A percentile compares a stretch with the other conserved stretches of the same genome.
phyloP scores from a whole-genome alignment of 2,797 vertebrate genomes.

The Helicolenus hilgendorfi region DNA sequence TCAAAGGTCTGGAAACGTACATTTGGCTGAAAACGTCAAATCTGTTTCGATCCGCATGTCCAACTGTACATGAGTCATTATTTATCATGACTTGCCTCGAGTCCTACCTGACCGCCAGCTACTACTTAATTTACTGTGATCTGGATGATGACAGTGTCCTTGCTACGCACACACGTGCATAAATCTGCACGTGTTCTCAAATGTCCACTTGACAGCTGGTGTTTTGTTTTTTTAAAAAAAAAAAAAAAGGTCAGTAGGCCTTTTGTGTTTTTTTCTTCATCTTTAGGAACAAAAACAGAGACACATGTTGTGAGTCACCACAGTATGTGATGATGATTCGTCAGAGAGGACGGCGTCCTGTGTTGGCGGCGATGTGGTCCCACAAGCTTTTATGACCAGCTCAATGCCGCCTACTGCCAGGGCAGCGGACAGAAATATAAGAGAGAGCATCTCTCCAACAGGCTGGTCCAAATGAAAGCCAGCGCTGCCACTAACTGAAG shows the following conservation, averaged over 20 bases:
- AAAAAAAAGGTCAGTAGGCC: constrained; percentile 37
- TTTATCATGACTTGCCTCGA: constrained; percentile 46
- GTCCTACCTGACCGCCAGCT: constrained; percentile 54
- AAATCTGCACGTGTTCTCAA: constrained; percentile 35
- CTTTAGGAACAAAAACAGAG: constrained; percentile 78
- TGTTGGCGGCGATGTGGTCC: constrained; percentile 23
- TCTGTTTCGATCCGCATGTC: constrained; percentile 45
- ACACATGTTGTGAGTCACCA: constrained; percentile 82
- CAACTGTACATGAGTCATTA: constrained; percentile 59
- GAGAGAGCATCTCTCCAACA: not conserved
- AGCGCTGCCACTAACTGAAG: not conserved
- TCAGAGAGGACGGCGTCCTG: constrained; percentile 43
- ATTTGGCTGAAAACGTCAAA: constrained; percentile 33
- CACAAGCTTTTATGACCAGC: constrained; percentile 9
- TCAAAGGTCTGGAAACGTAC: constrained; percentile 26
- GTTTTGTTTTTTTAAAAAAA: constrained; percentile 44
- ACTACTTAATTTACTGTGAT: constrained; percentile 66
- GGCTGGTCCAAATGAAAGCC: not conserved
- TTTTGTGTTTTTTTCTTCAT: constrained; percentile 53
- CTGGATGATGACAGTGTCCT: constrained; percentile 63
- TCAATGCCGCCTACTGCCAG: not conserved
- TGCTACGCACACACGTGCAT: constrained; percentile 1
- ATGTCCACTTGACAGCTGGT: constrained; percentile 72
- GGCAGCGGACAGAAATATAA: not conserved
- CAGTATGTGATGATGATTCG: constrained; percentile 55